These are phyloP conservation scores for Caenorhabditis inopinata DNA, from an alignment of 1,140 invertebrate species.

Conservation along the genomic window DNA sequence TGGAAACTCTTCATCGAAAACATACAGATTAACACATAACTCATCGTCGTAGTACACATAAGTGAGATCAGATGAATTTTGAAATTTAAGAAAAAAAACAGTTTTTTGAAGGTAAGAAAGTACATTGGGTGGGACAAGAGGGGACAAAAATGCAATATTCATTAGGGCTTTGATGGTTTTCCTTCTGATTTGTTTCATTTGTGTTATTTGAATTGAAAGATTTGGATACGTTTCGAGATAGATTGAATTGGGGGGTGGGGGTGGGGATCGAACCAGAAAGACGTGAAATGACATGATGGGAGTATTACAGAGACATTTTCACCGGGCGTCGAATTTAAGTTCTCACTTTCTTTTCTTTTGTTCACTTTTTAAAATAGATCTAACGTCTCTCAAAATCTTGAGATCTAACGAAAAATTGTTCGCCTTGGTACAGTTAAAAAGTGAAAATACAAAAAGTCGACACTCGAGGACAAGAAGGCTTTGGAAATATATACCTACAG, in stretches of 20 bases:
- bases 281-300: background rate
- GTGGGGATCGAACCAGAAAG: background rate
- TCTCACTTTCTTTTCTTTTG: too few relatives aligned
- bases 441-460: too few relatives aligned
- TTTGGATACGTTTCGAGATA: background rate
- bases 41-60: background rate
- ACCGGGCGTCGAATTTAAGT: background rate
- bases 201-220: background rate
- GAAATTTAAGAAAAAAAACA: background rate
- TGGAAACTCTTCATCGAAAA: too few relatives aligned
- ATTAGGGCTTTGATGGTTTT: background rate
- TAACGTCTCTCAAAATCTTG: too few relatives aligned
- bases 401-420: too few relatives aligned
- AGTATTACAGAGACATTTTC: background rate
- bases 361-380: too few relatives aligned
- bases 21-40: too few relatives aligned
- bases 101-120: background rate
- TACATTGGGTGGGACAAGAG: background rate
- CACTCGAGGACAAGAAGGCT: too few relatives aligned
- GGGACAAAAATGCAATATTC: background rate
- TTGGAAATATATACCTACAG: too few relatives aligned
- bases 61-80: background rate
- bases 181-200: background rate
- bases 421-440: too few relatives aligned
- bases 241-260: background rate